Evolutionary conservation across 2,113 vertebrate genomes (phyloP).

Genomic region (Eonycteris spelaea): DNA sequence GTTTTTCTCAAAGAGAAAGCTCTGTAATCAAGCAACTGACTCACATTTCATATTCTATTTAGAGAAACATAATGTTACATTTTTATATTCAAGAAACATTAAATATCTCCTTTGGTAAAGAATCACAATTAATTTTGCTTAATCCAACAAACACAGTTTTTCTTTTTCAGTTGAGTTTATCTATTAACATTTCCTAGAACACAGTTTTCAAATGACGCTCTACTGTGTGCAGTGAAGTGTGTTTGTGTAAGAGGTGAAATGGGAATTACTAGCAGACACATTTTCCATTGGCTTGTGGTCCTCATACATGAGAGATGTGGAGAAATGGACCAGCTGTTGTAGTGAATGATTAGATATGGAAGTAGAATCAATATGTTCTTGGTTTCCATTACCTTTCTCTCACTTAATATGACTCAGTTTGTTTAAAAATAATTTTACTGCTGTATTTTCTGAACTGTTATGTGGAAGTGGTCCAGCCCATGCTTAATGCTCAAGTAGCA

Average conservation of each 20-base stretch:
- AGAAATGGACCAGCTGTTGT: background rate
- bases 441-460: background rate
- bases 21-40: background rate
- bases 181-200: background rate
- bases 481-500: background rate
- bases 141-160: background rate
- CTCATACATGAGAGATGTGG: background rate
- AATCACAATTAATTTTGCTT: background rate
- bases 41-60: background rate
- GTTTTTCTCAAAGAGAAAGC: background rate
- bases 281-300: background rate
- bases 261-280: background rate
- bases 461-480: background rate
- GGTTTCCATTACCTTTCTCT: background rate
- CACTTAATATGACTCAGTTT: background rate
- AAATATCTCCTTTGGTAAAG: background rate
- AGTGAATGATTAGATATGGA: background rate
- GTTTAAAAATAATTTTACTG: constrained; percentile 29
- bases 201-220: background rate
- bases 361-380: background rate
- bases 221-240: background rate
- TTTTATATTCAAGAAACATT: background rate
- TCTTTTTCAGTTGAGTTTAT: background rate
- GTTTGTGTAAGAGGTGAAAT: background rate
- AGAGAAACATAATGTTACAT: background rate